Evolutionary conservation across 2,113 vertebrate species (phyloP).

Genomic region (Erinaceus europaeus): DNA sequence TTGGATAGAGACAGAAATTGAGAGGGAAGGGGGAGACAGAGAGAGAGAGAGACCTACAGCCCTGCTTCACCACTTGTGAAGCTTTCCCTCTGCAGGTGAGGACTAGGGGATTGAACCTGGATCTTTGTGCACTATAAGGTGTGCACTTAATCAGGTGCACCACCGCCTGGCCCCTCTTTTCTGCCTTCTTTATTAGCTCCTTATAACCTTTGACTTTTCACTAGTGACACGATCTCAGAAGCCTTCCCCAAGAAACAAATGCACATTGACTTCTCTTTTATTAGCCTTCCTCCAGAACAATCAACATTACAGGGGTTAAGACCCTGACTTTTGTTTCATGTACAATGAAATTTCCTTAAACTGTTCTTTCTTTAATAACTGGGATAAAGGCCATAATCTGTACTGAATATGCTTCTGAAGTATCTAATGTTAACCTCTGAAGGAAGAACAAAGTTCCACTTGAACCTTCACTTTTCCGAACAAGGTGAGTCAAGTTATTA

Average conservation of each 20-base stretch:
- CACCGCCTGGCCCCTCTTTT: too few relatives aligned
- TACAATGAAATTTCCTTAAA: neutral
- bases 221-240: neutral
- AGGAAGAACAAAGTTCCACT: neutral
- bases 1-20: too few relatives aligned
- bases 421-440: neutral
- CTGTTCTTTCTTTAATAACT: neutral
- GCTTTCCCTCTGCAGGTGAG: too few relatives aligned
- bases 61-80: too few relatives aligned
- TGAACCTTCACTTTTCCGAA: neutral
- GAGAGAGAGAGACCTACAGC: too few relatives aligned
- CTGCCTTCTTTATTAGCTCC: slow-evolving; percentile 20
- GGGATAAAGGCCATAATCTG: neutral
- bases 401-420: neutral
- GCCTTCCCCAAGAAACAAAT: slow-evolving; percentile 13
- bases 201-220: neutral
- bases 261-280: slow-evolving; percentile 3
- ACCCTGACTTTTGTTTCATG: neutral
- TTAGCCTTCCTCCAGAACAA: slow-evolving; percentile 22
- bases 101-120: too few relatives aligned
- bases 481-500: neutral
- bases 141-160: too few relatives aligned
- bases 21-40: too few relatives aligned
- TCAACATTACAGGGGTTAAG: slow-evolving; percentile 1
- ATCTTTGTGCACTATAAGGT: too few relatives aligned